These are phyloP conservation scores for Magallana ariakensis DNA, from an alignment of 1,140 invertebrate genomes.

Conservation along the genomic window DNA sequence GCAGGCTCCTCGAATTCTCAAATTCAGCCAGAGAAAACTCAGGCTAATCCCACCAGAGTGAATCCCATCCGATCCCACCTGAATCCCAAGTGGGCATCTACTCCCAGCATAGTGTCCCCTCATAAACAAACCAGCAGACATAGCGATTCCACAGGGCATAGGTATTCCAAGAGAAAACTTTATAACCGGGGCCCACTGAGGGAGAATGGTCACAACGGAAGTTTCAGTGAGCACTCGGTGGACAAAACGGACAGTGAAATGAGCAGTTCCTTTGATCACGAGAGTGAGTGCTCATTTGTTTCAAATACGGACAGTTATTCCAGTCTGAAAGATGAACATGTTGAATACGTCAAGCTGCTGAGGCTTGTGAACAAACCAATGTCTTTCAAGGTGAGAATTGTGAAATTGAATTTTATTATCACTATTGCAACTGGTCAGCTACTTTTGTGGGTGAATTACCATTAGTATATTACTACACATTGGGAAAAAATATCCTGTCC, in stretches of 20 bases:
- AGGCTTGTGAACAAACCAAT: constrained; percentile 64
- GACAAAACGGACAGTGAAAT: constrained; percentile 10
- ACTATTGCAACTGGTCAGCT: too few species aligned
- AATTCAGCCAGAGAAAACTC: not conserved
- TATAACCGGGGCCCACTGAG: constrained; percentile 1
- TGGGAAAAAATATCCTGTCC: too few species aligned
- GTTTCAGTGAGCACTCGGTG: not conserved
- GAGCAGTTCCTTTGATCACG: constrained; percentile 29
- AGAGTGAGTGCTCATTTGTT: constrained; percentile 28
- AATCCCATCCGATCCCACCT: not conserved
- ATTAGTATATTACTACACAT: too few species aligned
- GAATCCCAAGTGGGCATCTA: constrained; percentile 28
- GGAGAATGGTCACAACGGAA: not conserved
- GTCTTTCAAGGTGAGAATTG: constrained; percentile 62
- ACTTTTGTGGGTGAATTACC: too few species aligned
- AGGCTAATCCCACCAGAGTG: not conserved
- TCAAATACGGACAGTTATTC: constrained; percentile 48
- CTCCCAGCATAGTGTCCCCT: constrained; percentile 3
- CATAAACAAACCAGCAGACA: not conserved
- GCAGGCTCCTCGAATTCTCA: not conserved
- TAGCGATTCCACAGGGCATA: not conserved
- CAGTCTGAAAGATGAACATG: constrained; percentile 41
- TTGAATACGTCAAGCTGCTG: constrained; percentile 62
- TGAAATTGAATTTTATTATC: not conserved
- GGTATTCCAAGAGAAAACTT: constrained; percentile 5